These are phyloP conservation scores for Turritopsis dohrnii DNA, from an alignment of 30 jellyfish, hydroid and myxozoan genomes.

Conservation along the genomic window DNA sequence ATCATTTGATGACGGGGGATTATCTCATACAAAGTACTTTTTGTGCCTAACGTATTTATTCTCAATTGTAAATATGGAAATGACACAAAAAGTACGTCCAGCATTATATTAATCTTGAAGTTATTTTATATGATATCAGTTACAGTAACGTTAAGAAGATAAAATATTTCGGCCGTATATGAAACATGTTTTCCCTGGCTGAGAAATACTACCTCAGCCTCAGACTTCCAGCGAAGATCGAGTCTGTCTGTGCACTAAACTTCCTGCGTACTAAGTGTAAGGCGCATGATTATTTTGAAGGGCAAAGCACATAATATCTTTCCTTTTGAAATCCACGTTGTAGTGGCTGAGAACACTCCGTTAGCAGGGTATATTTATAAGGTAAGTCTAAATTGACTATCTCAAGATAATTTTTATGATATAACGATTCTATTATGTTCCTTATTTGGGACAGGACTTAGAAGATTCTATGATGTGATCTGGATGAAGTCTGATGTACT, in stretches of 20 bases:
- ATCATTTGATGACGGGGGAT: background rate
- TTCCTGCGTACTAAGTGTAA: background rate
- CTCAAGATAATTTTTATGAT: background rate
- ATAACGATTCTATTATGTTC: background rate
- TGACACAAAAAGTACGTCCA: background rate
- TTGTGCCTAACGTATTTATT: background rate
- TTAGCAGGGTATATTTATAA: too few species aligned
- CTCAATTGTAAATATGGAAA: background rate
- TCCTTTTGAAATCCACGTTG: conserved; percentile 33
- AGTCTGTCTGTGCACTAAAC: background rate
- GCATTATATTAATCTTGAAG: background rate
- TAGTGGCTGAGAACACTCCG: conserved; percentile 15
- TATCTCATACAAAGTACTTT: background rate
- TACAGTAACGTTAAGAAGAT: too few species aligned
- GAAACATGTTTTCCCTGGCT: too few species aligned
- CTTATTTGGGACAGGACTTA: background rate
- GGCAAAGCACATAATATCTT: conserved; percentile 23
- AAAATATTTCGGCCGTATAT: background rate
- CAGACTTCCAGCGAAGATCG: background rate
- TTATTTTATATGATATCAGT: too few species aligned
- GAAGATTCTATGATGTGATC: background rate
- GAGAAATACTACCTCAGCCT: background rate
- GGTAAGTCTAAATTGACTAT: background rate
- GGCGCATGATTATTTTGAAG: conserved; percentile 22
- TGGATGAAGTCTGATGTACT: background rate